Evolutionary conservation across 2,797 vertebrate genomes (phyloP), one percentile per base, ranked within the genome.

Genomic region (Sandelia bainsii): DNA sequence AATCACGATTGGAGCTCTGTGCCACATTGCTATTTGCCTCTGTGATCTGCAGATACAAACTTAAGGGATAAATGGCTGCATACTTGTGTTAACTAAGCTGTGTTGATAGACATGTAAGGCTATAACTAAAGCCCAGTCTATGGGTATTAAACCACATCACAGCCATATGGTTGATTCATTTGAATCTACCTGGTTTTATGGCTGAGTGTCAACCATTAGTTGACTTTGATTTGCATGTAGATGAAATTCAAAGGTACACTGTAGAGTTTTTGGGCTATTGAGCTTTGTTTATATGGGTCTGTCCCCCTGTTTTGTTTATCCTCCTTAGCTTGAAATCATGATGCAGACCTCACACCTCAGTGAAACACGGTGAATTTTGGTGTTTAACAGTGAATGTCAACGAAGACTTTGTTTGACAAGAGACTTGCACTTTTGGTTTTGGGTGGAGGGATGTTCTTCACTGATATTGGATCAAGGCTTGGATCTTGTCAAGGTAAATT

Each of bases 11-110:
- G 4, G 27, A 29, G 27, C 27, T 29, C 6, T 29, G 27, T 29
- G 25, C 27, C 37, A 78, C 27, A 44, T 68, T 63, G 53, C 34
- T n/a, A 64, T 79, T 86, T 48, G 22, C 45, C 10, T 56, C 23
- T 63, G 23, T 60, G 46, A 65, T 50, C 40, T 62, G 32, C 53
- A 52, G 50, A 32, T 4, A 56, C 45, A 22, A 71, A 45, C 39
- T 49, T 44, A 12, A 46, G 27, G 56, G 32, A 40, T 37, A n/a
- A 61, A 37, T 3, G 4, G 2, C 39, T 12, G 10, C 25, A 40
- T 64, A 11, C 22, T 19, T 42, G 13, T 52, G 37, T 29, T 32
- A 23, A 34, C 12, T 42, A 27, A n/a, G 4, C 5, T 68, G 42
- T 20, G 40, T 32, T 52, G 29, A 60, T 54, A 60, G 62, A 70